Conservation (phyloP, 2,113 vertebrate species). For the Machaerirhynchus nigripectus region DNA sequence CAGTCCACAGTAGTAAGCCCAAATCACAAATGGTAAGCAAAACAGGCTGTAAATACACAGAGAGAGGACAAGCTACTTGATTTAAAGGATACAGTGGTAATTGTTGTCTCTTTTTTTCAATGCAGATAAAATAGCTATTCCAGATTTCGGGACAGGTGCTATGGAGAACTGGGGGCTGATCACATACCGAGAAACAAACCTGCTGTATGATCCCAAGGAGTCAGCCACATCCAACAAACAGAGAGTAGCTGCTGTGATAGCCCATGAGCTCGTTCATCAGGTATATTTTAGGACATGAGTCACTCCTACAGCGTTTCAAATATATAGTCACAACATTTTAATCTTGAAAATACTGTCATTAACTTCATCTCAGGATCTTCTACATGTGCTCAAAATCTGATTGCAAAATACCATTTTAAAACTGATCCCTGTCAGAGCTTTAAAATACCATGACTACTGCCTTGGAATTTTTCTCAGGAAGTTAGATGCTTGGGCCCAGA, state of each 20-base stretch:
- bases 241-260: constrained; percentile 87
- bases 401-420: background rate
- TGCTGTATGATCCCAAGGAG: constrained; percentile 85
- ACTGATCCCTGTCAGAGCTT: background rate
- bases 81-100: background rate
- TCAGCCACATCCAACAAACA: constrained; percentile 90
- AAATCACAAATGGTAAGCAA: background rate
- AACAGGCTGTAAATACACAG: background rate
- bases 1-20: background rate
- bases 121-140: constrained; percentile 96
- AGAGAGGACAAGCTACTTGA: background rate
- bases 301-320: background rate
- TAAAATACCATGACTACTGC: background rate
- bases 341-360: background rate
- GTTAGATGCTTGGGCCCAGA: background rate
- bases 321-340: background rate
- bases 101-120: background rate
- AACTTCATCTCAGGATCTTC: background rate
- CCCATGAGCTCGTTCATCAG: constrained; percentile 97
- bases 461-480: background rate
- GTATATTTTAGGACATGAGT: constrained; percentile 57
- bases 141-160: constrained; percentile 96
- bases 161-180: constrained; percentile 99
- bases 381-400: background rate
- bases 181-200: constrained; percentile 93